Conservation (phyloP, 2,113 vertebrate species). For the Elanoides forficatus region DNA sequence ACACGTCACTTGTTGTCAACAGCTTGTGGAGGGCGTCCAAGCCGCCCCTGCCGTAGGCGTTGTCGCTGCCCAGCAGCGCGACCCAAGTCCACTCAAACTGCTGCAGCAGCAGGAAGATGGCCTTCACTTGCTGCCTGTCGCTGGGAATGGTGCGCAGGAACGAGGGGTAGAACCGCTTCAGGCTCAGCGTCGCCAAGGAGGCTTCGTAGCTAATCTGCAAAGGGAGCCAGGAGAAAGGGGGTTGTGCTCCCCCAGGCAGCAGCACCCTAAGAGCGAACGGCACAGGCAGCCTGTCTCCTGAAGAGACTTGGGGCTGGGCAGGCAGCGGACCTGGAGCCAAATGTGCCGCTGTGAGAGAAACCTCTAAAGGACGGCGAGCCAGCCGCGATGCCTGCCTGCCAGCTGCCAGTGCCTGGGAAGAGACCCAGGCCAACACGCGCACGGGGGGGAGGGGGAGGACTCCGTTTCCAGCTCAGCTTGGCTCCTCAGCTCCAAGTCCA, state of each 20-base stretch:
- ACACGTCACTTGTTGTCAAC: conserved; percentile 45
- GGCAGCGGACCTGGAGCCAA: fast-evolving
- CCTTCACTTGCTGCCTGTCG: conserved; percentile 71
- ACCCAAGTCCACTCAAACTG: conserved; percentile 84
- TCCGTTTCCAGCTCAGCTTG: background rate
- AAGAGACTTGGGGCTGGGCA: no score
- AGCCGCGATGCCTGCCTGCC: background rate
- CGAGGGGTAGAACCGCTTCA: conserved; percentile 73
- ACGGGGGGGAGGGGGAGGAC: background rate
- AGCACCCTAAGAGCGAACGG: fast-evolving
- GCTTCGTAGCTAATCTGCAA: conserved; percentile 82
- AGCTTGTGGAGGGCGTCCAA: conserved; percentile 49
- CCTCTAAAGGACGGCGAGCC: background rate
- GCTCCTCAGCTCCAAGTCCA: background rate
- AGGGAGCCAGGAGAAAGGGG: background rate
- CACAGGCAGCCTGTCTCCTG: fast-evolving
- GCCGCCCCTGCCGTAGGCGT: conserved; percentile 65
- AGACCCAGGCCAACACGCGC: fast-evolving
- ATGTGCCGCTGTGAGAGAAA: fast-evolving
- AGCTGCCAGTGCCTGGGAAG: background rate
- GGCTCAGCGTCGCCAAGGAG: conserved; percentile 58
- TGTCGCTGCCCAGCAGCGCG: conserved; percentile 68
- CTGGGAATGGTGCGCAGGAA: conserved; percentile 82
- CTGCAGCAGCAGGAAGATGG: conserved; percentile 71
- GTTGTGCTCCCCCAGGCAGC: fast-evolving